phyloP scores from a whole-genome alignment of 2,888 invertebrate species.

The Tetragonisca angustula region DNA sequence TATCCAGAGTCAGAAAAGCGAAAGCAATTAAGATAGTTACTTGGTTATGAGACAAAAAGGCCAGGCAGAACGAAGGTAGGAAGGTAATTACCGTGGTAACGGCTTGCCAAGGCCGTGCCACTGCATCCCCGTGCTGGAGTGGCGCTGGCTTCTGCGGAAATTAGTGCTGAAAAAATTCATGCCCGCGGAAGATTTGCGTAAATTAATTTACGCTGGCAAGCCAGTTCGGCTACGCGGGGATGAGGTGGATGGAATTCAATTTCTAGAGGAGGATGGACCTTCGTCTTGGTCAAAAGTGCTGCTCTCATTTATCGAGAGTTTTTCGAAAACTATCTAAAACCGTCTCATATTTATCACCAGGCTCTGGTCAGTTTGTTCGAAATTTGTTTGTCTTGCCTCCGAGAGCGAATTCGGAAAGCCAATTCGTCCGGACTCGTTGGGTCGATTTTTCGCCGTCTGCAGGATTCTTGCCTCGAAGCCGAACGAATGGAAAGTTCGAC shows the following conservation, averaged over 20 bases:
- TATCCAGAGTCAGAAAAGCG: constrained; percentile 73
- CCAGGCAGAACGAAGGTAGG: constrained; percentile 72
- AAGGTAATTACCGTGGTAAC: constrained; percentile 81
- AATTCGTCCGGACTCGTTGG: not conserved
- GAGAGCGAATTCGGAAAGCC: not conserved
- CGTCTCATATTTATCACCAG: not conserved
- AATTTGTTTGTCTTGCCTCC: constrained; percentile 4
- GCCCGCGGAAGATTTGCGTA: constrained; percentile 79
- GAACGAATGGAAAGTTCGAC: constrained; percentile 33
- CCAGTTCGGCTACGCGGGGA: constrained; percentile 38
- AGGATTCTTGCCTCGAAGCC: constrained; percentile 1
- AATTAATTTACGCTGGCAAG: constrained; percentile 77
- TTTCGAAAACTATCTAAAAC: not conserved
- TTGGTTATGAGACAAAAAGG: constrained; percentile 81
- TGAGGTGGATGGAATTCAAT: constrained; percentile 68
- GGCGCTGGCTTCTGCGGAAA: constrained; percentile 74
- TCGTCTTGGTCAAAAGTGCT: not conserved
- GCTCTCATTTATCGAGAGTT: not conserved
- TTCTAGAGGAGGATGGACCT: constrained; percentile 49
- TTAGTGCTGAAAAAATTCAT: constrained; percentile 79
- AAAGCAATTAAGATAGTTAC: constrained; percentile 81
- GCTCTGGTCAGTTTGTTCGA: constrained; percentile 20
- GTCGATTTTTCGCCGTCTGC: not conserved
- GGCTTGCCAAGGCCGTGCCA: constrained; percentile 70
- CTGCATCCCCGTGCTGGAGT: constrained; percentile 64